A percentile compares a stretch with the other conserved stretches of the same genome.
Evolutionary conservation across 2,888 invertebrate genomes (phyloP).

Genomic region (Cephus sareptanus): DNA sequence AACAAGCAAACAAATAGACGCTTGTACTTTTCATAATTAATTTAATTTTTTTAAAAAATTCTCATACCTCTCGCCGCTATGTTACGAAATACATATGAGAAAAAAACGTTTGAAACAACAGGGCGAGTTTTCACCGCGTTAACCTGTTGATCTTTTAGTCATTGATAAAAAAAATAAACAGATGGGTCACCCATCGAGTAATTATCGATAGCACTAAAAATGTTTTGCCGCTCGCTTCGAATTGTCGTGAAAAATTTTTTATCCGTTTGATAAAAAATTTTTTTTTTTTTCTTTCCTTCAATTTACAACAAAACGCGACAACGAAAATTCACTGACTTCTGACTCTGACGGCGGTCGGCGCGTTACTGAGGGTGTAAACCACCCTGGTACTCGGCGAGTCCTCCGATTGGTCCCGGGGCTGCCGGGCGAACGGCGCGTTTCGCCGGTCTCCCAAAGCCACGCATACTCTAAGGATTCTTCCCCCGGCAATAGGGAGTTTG

Average conservation of each 20-base stretch:
- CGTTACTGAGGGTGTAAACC: conserved; percentile 40
- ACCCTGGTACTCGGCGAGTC: conserved; percentile 19
- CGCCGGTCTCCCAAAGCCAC: no score
- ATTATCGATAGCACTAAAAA: background rate
- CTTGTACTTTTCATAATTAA: no score
- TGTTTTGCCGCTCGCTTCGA: background rate
- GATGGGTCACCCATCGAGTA: no score
- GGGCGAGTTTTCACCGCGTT: conserved; percentile 23
- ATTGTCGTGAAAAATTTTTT: no score
- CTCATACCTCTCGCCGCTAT: background rate
- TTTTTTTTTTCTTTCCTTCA: no score
- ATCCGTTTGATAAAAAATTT: no score
- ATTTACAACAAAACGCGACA: no score
- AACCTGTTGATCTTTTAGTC: conserved; percentile 34
- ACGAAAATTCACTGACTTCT: conserved; percentile 5
- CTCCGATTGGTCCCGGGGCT: conserved; percentile 16
- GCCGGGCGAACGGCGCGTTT: conserved; percentile 3
- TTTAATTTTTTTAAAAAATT: background rate
- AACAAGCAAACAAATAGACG: no score
- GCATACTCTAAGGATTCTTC: no score
- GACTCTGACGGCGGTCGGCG: conserved; percentile 34
- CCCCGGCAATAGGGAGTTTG: no score
- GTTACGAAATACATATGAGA: conserved; percentile 4
- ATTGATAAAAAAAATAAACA: conserved; percentile 1
- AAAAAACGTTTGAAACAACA: conserved; percentile 3